Percentiles rank a stretch among this genome's conserved stretches.
These are phyloP conservation scores for Kryphioiulus occultus DNA, from an alignment of 2,888 invertebrate genomes.

Conservation along the genomic window DNA sequence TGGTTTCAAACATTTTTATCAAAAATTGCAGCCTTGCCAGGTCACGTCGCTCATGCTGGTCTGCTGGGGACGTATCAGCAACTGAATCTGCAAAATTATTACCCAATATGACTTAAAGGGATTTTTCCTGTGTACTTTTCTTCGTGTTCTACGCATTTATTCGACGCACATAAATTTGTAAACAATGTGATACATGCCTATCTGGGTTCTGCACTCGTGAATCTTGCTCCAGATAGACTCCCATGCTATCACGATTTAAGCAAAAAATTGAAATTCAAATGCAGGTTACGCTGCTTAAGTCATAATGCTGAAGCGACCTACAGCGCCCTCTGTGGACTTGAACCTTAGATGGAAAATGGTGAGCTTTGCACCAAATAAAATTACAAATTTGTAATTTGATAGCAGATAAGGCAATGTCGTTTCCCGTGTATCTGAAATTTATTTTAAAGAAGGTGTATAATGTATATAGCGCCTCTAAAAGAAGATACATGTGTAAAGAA, in stretches of 20 bases:
- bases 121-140: background rate
- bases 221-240: background rate
- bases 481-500: too few species aligned
- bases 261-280: background rate
- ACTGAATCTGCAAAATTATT: constrained; percentile 16
- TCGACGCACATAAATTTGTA: constrained; percentile 8
- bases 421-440: too few species aligned
- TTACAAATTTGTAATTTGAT: too few species aligned
- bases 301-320: background rate
- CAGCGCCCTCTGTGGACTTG: background rate
- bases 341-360: too few species aligned
- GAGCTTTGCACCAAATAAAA: too few species aligned
- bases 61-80: background rate
- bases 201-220: constrained; percentile 23
- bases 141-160: background rate
- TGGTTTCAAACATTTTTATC: background rate
- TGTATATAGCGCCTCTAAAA: too few species aligned
- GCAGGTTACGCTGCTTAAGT: background rate
- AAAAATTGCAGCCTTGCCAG: constrained; percentile 23
- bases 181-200: constrained; percentile 23
- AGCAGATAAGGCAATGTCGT: too few species aligned
- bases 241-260: background rate
- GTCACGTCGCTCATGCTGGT: background rate
- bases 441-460: too few species aligned
- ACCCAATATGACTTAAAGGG: constrained; percentile 6